A percentile compares a stretch with the other conserved stretches of the same genome.
Conservation (phyloP, 2,888 invertebrate species). For the Eustalomyia histrio region DNA sequence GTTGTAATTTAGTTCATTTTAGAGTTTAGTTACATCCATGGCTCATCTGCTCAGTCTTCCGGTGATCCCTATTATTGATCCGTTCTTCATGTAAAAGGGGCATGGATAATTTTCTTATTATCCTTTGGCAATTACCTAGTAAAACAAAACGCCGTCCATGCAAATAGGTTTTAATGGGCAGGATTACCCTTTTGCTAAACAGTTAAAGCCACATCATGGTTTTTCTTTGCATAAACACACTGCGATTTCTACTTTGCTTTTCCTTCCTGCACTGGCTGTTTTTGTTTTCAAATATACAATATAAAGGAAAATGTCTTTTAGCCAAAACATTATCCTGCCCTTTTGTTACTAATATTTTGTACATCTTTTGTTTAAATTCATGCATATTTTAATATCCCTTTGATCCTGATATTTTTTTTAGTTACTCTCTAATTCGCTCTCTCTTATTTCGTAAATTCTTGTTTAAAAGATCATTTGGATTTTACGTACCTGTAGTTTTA, state of each 20-base stretch:
- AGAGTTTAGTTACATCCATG: slow-evolving; percentile 45
- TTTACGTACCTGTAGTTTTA: slow-evolving; percentile 43
- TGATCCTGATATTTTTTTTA: slow-evolving; percentile 39
- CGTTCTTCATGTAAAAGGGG: slow-evolving; percentile 57
- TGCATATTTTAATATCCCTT: slow-evolving; percentile 24
- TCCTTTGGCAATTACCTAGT: slow-evolving; percentile 76
- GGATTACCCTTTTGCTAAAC: slow-evolving; percentile 72
- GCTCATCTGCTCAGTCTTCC: slow-evolving; percentile 56
- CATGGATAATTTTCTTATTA: slow-evolving; percentile 72
- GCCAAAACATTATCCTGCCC: slow-evolving; percentile 75
- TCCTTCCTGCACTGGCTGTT: slow-evolving; percentile 50
- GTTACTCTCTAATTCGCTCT: slow-evolving; percentile 10
- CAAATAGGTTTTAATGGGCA: slow-evolving; percentile 77
- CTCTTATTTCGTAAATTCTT: slow-evolving; percentile 4
- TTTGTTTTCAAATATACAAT: slow-evolving; percentile 73
- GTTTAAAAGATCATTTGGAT: slow-evolving; percentile 7
- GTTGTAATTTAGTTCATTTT: slow-evolving; percentile 19
- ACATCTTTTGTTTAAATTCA: slow-evolving; percentile 2
- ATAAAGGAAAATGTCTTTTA: slow-evolving; percentile 76
- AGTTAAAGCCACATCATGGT: slow-evolving; percentile 42
- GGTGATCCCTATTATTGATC: slow-evolving; percentile 47
- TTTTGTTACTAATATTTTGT: slow-evolving; percentile 66
- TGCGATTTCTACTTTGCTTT: neutral
- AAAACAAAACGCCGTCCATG: slow-evolving; percentile 75
- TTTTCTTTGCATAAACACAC: slow-evolving; percentile 53